phyloP scores from a whole-genome alignment of 2,113 vertebrate genomes.

The Malurus elegans region DNA sequence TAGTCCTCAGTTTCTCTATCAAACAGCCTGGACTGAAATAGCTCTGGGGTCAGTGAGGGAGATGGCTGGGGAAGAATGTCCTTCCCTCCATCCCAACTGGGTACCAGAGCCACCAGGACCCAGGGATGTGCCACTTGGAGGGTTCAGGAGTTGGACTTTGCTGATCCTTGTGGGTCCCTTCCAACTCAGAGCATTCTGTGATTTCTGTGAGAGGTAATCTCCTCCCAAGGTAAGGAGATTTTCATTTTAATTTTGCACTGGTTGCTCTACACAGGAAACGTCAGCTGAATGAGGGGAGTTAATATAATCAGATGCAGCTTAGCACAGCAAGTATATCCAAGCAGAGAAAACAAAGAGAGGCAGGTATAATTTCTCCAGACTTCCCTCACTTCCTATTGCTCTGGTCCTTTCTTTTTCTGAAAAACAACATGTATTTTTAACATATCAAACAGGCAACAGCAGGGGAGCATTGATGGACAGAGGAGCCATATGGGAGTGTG shows the following conservation, averaged over 20 bases:
- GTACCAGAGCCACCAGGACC: background rate
- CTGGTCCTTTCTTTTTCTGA: background rate
- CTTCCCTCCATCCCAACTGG: background rate
- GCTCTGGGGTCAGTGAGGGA: background rate
- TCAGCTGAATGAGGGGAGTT: background rate
- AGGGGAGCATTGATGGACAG: background rate
- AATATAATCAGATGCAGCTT: constrained; percentile 15
- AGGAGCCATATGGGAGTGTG: background rate
- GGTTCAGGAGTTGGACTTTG: background rate
- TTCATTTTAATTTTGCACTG: constrained; percentile 15
- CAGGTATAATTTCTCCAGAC: background rate
- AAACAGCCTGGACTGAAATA: background rate
- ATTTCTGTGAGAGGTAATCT: background rate
- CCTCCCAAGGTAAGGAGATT: background rate
- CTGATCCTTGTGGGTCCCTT: background rate
- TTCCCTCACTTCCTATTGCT: background rate
- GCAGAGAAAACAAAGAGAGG: background rate
- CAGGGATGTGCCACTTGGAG: background rate
- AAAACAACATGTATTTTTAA: background rate
- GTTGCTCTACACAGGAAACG: constrained; percentile 51
- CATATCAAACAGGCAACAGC: background rate
- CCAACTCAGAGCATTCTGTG: background rate
- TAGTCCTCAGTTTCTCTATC: background rate
- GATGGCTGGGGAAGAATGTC: background rate
- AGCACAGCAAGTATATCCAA: background rate